Conservation (phyloP, 2,888 invertebrate species). For the Tethea ocularis region DNA sequence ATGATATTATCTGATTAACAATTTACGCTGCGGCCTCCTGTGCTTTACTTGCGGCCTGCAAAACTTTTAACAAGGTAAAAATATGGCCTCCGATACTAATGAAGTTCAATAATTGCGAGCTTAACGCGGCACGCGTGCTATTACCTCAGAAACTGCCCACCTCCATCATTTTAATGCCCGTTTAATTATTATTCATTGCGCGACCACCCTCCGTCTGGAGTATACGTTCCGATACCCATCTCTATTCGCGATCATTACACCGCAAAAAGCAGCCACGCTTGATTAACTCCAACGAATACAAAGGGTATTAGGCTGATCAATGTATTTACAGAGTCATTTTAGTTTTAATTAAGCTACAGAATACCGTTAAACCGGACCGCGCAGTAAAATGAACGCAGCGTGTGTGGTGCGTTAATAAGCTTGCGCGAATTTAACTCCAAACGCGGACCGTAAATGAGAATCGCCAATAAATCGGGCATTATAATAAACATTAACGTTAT, state of each 20-base stretch:
- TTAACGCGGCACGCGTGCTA: conserved; percentile 61
- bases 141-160: conserved; percentile 59
- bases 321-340: conserved; percentile 71
- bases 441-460: conserved; percentile 72
- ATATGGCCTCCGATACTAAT: conserved; percentile 60
- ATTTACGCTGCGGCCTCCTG: conserved; percentile 42
- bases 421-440: conserved; percentile 63
- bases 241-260: conserved; percentile 47
- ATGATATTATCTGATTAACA: conserved; percentile 57
- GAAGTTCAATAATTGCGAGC: conserved; percentile 68
- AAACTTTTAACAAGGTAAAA: conserved; percentile 52
- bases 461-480: conserved; percentile 79
- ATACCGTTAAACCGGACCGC: conserved; percentile 62
- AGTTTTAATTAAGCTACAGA: conserved; percentile 77
- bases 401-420: conserved; percentile 69
- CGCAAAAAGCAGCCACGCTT: conserved; percentile 49
- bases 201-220: conserved; percentile 43
- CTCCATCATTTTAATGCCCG: conserved; percentile 66
- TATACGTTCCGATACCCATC: conserved; percentile 46
- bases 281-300: conserved; percentile 52
- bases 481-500: conserved; percentile 81
- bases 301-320: conserved; percentile 60
- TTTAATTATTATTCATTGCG: conserved; percentile 69
- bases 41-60: conserved; percentile 35
- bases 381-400: conserved; percentile 67